phyloP scores from a whole-genome alignment of 2,797 vertebrate genomes.

The Novumbra hubbsi region DNA sequence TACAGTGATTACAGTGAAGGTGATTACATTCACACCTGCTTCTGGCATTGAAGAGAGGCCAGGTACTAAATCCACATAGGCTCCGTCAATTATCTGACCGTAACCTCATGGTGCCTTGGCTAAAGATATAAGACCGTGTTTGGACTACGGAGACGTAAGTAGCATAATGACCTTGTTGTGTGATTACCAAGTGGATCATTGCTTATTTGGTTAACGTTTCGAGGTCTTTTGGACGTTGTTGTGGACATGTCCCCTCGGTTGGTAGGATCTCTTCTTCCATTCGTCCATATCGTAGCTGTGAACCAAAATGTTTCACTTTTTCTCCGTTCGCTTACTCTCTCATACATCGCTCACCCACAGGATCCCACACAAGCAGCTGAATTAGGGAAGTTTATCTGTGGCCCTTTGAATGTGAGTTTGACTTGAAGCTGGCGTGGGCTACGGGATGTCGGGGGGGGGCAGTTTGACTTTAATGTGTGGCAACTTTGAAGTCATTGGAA shows the following conservation, averaged over 20 bases:
- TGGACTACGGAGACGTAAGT: not conserved
- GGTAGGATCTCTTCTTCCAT: not conserved
- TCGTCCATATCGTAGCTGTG: not conserved
- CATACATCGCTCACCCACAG: not conserved
- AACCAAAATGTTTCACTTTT: not conserved
- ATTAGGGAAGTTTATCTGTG: not conserved
- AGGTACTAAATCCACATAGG: not conserved
- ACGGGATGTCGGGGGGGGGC: not conserved
- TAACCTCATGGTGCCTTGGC: not conserved
- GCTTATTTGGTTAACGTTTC: not conserved
- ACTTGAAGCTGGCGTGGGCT: not conserved
- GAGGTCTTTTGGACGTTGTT: not conserved
- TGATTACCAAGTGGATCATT: not conserved
- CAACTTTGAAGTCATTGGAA: conserved; percentile 33
- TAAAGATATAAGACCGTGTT: not conserved
- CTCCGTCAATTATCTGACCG: not conserved
- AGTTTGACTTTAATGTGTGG: conserved; percentile 38
- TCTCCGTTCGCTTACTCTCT: not conserved
- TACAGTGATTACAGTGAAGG: not conserved
- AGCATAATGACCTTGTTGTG: not conserved
- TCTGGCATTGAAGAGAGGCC: not conserved
- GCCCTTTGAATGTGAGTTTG: not conserved
- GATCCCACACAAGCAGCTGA: not conserved
- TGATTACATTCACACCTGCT: not conserved
- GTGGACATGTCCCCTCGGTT: not conserved